Evolutionary conservation across 2,888 invertebrate genomes (phyloP).

Genomic region (Octodonta nipae): DNA sequence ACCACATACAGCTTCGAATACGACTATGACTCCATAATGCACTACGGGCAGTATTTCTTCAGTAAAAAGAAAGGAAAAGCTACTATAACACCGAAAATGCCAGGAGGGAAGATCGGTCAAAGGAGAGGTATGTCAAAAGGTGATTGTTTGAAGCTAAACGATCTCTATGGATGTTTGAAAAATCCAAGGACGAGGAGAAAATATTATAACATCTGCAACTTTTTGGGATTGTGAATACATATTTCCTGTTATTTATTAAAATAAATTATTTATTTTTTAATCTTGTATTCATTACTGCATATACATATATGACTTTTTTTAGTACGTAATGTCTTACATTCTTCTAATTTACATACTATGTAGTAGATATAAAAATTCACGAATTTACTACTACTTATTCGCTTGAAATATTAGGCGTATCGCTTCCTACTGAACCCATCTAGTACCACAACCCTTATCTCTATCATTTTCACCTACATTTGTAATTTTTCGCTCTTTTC

Average conservation of each 20-base stretch:
- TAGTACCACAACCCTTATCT: too few species aligned
- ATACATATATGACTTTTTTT: not conserved
- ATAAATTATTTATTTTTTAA: slow-evolving; percentile 1
- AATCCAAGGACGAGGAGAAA: slow-evolving; percentile 36
- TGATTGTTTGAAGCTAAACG: slow-evolving; percentile 55
- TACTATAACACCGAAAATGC: slow-evolving; percentile 46
- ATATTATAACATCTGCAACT: slow-evolving; percentile 43
- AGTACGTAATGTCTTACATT: too few species aligned
- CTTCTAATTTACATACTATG: too few species aligned
- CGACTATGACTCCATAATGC: slow-evolving; percentile 68
- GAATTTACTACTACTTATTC: too few species aligned
- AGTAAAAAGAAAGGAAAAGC: slow-evolving; percentile 47
- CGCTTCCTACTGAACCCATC: too few species aligned
- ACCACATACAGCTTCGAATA: slow-evolving; percentile 57
- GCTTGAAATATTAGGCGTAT: too few species aligned
- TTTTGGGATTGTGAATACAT: slow-evolving; percentile 35
- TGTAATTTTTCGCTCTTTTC: too few species aligned
- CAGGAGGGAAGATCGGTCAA: slow-evolving; percentile 44
- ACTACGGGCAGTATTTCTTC: slow-evolving; percentile 56
- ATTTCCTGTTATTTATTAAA: too few species aligned
- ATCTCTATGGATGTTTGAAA: slow-evolving; percentile 49
- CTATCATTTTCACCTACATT: too few species aligned
- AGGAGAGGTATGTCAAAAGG: slow-evolving; percentile 49
- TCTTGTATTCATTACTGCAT: slow-evolving; percentile 2
- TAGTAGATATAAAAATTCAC: too few species aligned